Conservation (phyloP, 2,797 vertebrate genomes). For the Danio jaintianensis region DNA sequence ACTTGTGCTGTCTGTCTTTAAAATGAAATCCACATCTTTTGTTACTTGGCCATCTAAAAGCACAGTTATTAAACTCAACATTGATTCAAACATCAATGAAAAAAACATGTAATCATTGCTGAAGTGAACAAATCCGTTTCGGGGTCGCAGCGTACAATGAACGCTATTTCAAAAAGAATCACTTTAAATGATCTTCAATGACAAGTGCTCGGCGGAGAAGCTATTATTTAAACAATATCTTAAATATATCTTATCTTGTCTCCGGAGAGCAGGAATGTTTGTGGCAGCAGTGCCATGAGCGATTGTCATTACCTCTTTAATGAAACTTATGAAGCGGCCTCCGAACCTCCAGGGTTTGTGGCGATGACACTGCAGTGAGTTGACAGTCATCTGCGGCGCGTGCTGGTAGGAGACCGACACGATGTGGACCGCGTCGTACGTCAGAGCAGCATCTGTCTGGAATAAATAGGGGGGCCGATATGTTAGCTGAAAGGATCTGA, state of each 20-base stretch:
- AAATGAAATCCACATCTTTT: neutral
- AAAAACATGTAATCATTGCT: neutral
- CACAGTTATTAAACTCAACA: neutral
- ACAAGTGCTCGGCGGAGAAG: neutral
- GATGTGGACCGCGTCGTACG: conserved; percentile 97
- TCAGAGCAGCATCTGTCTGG: conserved; percentile 97
- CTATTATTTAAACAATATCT: conserved; percentile 28
- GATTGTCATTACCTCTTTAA: conserved; percentile 90
- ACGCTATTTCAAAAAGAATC: neutral
- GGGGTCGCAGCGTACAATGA: neutral
- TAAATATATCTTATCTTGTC: conserved; percentile 22
- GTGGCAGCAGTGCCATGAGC: conserved; percentile 22
- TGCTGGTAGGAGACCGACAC: conserved; percentile 98
- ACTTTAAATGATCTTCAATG: neutral
- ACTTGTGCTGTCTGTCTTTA: neutral
- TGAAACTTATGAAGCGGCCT: conserved; percentile 97
- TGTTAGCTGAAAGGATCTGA: conserved; percentile 70
- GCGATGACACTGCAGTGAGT: conserved; percentile 97
- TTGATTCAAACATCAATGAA: too few species aligned
- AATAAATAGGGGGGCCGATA: conserved; percentile 81
- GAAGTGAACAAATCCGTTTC: too few species aligned
- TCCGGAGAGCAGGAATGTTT: conserved; percentile 31
- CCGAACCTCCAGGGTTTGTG: conserved; percentile 99
- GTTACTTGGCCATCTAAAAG: neutral
- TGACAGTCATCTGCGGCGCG: conserved; percentile 97